Evolutionary conservation across 2,797 vertebrate species (phyloP).

Genomic region (Spondyliosoma cantharus): DNA sequence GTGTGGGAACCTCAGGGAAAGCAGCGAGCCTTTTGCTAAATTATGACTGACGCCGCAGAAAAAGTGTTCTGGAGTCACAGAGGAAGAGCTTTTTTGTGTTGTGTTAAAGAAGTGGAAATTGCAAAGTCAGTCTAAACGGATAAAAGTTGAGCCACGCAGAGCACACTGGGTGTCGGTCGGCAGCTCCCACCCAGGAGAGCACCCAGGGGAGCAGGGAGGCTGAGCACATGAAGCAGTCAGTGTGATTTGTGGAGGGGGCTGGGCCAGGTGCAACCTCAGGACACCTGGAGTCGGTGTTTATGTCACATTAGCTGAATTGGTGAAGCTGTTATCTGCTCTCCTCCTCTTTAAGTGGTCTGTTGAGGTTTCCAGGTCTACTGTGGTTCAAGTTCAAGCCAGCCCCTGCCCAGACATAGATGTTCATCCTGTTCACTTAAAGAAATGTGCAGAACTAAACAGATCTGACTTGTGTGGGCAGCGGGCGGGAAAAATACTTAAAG

Average conservation of each 20-base stretch:
- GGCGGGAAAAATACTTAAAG: slow-evolving; percentile 61
- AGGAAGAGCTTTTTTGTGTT: slow-evolving; percentile 27
- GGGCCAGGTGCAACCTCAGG: slow-evolving; percentile 58
- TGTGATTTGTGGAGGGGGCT: slow-evolving; percentile 60
- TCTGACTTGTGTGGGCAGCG: slow-evolving; percentile 36
- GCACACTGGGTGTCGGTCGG: not conserved
- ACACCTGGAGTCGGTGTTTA: slow-evolving; percentile 43
- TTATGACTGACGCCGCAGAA: slow-evolving; percentile 27
- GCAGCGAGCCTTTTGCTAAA: slow-evolving; percentile 10
- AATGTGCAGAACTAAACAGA: slow-evolving; percentile 31
- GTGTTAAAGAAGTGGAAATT: slow-evolving; percentile 32
- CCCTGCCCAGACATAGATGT: slow-evolving; percentile 29
- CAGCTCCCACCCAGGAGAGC: slow-evolving; percentile 3
- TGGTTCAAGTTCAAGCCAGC: slow-evolving; percentile 28
- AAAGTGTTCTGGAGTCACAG: not conserved
- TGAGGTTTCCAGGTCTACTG: slow-evolving; percentile 8
- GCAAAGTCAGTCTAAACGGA: slow-evolving; percentile 27
- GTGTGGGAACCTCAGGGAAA: slow-evolving; percentile 14
- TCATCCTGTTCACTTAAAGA: slow-evolving; percentile 18
- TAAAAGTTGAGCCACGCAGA: slow-evolving; percentile 24
- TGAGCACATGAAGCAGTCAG: slow-evolving; percentile 31
- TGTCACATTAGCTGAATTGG: slow-evolving; percentile 49
- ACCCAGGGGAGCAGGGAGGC: slow-evolving; percentile 20
- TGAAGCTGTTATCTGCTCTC: slow-evolving; percentile 40
- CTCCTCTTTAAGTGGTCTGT: slow-evolving; percentile 8